Conservation (phyloP, 2,113 vertebrate genomes). For the Verasper variegatus region DNA sequence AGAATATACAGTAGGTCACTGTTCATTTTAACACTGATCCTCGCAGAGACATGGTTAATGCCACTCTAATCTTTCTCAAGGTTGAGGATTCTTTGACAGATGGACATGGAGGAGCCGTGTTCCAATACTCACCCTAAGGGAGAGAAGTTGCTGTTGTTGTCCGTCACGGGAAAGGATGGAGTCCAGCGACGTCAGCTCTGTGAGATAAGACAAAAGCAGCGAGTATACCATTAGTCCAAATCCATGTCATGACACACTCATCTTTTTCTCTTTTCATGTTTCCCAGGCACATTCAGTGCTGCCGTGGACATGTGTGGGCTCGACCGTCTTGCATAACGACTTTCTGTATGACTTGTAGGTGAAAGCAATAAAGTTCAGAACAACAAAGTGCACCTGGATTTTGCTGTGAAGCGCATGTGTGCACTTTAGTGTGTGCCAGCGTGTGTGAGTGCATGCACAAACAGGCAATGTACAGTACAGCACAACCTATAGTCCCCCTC, state of each 20-base stretch:
- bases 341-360: conserved; percentile 61
- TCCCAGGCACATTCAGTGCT: conserved; percentile 20
- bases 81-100: conserved; percentile 53
- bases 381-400: conserved; percentile 79
- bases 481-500: conserved; percentile 11
- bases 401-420: conserved; percentile 49
- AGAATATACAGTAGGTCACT: conserved; percentile 4
- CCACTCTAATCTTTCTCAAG: conserved; percentile 45
- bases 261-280: conserved; percentile 4
- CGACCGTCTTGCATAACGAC: conserved; percentile 63
- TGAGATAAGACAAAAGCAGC: conserved; percentile 56
- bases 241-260: conserved; percentile 5
- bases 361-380: conserved; percentile 73
- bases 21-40: conserved; percentile 31
- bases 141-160: conserved; percentile 68
- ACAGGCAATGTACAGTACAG: conserved; percentile 58
- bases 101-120: conserved; percentile 52
- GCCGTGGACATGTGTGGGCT: conserved; percentile 67
- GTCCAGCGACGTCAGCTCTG: conserved; percentile 70
- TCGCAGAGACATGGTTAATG: conserved; percentile 23
- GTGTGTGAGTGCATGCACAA: conserved; percentile 51
- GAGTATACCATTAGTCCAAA: conserved; percentile 56
- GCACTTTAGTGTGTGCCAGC: conserved; percentile 19
- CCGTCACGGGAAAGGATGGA: conserved; percentile 61
- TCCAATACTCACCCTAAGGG: conserved; percentile 76